Base-by-base conservation (phyloP, 2,113 vertebrate genomes). In the Alectura lathami region DNA sequence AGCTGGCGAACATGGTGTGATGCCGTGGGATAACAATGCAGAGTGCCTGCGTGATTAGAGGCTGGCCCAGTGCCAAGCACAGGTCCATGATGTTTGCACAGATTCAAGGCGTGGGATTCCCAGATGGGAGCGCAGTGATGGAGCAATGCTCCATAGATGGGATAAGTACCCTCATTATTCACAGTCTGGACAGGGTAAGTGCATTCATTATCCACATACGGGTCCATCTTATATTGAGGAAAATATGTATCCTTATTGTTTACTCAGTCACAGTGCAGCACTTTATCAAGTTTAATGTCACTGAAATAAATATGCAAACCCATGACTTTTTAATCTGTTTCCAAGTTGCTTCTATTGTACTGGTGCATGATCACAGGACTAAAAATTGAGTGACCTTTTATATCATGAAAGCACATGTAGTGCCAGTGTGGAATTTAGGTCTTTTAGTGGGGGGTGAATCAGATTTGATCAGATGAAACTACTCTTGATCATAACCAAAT, bases 81-180 rank as follows among this genome's bases (percentile, higher is more conserved):
- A 82, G 81, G 34, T 32, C 78, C 10, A 0, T 66, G 59, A 48
- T 88, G 42, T 17, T 29, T 60, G 77, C 54, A 34, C 32, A 5
- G 1, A 13, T 43, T 67, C 60, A 17, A 67, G 88, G 63, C 22
- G 1, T 36, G 6, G 76, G 45, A 14, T 78, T 95, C 84, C 83
- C 87, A 74, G 70, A 79, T 63, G 66, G 53, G 72, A 84, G 29
- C 0, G 0, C n/a, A 24, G 67, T 0, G 0, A 38, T 22, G 60
- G 70, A 70, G 51, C 4, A 0, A 36, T 53, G 81, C 73, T 83
- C 45, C 0, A 0, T 0, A 0, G 36, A 77, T 54, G 63, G 86
- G 74, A 68, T 95, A 95, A 96, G 76, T 93, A 76, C 85, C 53
- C 76, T 88, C 92, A 95, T 97, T 93, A 93, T 43, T 97, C 95